Conservation (phyloP, 2,888 invertebrate genomes). For the Scaptomyza caliginosa region DNA sequence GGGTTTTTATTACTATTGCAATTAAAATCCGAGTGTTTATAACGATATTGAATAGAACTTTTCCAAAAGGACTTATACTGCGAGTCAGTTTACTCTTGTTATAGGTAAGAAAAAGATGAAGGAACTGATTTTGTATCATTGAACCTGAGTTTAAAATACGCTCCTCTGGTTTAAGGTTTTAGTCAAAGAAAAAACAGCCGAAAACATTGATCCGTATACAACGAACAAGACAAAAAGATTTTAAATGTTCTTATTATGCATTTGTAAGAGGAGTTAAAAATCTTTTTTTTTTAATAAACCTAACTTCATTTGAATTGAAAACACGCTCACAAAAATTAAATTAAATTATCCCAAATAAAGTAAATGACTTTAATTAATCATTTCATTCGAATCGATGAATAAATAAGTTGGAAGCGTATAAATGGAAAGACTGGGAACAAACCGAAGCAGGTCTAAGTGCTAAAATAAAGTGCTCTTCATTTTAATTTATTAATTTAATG, state of each 20-base stretch:
- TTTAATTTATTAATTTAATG: slow-evolving; percentile 80
- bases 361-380: slow-evolving; percentile 77
- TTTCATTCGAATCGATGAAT: slow-evolving; percentile 37
- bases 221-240: too few relatives aligned
- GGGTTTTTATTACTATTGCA: too few relatives aligned
- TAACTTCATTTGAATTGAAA: slow-evolving; percentile 38
- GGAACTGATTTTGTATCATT: too few relatives aligned
- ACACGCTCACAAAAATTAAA: slow-evolving; percentile 61
- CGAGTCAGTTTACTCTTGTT: too few relatives aligned
- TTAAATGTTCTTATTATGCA: slow-evolving; percentile 18
- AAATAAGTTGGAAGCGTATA: background rate
- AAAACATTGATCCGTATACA: too few relatives aligned
- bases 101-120: too few relatives aligned
- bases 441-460: slow-evolving; percentile 38
- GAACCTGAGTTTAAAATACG: too few relatives aligned
- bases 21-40: too few relatives aligned
- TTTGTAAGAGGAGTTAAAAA: slow-evolving; percentile 48
- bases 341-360: slow-evolving; percentile 62
- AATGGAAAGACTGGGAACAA: background rate
- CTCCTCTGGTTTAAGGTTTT: too few relatives aligned
- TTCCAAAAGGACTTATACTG: too few relatives aligned
- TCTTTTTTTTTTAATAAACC: slow-evolving; percentile 37
- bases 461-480: slow-evolving; percentile 78
- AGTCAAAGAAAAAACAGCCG: too few relatives aligned
- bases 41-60: too few relatives aligned